These are phyloP conservation scores for Rostratula benghalensis DNA, from an alignment of 2,113 vertebrate genomes.

Conservation along the genomic window DNA sequence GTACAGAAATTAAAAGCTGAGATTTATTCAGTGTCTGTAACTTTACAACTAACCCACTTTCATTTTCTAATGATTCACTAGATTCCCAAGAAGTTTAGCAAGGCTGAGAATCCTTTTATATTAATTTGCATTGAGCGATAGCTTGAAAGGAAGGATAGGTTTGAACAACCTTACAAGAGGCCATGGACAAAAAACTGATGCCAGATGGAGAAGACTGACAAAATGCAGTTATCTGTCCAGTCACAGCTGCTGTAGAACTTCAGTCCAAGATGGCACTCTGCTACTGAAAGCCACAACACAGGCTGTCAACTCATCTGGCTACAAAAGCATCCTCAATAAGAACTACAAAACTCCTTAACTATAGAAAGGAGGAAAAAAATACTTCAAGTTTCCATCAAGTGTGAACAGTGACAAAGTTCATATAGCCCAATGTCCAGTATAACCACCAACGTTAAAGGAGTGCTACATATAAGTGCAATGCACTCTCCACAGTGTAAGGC, in stretches of 20 bases:
- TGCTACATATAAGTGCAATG: not conserved
- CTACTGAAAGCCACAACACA: not conserved
- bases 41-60: not conserved
- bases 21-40: constrained; percentile 19
- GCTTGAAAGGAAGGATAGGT: not conserved
- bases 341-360: not conserved
- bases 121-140: not conserved
- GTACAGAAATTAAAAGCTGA: constrained; percentile 29
- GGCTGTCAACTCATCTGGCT: not conserved
- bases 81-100: not conserved
- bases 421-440: not conserved
- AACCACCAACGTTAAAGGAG: not conserved
- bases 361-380: not conserved
- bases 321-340: not conserved
- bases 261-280: not conserved
- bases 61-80: constrained; percentile 19
- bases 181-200: not conserved
- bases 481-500: not conserved
- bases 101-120: not conserved
- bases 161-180: not conserved
- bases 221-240: not conserved
- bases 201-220: not conserved
- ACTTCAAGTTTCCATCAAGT: not conserved
- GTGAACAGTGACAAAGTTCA: not conserved
- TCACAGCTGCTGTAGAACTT: not conserved